Evolutionary conservation across 2,888 invertebrate genomes (phyloP).

Genomic region (Acleris cristana): DNA sequence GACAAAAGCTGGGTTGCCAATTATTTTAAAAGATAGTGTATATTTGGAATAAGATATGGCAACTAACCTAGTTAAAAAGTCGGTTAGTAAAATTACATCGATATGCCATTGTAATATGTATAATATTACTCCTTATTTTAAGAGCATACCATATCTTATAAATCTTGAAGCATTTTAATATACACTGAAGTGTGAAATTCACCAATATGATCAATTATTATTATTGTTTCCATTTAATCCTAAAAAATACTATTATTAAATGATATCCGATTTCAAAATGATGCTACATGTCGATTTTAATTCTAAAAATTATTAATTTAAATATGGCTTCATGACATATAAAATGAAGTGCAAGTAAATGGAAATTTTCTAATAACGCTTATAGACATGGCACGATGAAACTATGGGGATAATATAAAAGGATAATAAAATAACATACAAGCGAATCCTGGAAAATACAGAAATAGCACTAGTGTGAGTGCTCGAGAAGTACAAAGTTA

Average conservation of each 20-base stretch:
- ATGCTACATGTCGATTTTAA: neutral
- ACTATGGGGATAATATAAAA: constrained; percentile 38
- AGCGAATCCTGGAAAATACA: constrained; percentile 33
- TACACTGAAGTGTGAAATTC: neutral
- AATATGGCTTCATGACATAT: neutral
- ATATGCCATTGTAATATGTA: constrained; percentile 59
- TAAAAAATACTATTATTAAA: constrained; percentile 5
- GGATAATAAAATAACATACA: constrained; percentile 33
- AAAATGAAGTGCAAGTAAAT: neutral
- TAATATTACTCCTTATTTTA: constrained; percentile 47
- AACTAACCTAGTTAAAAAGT: constrained; percentile 19
- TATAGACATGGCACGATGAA: constrained; percentile 48
- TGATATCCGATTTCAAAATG: constrained; percentile 5
- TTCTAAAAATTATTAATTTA: constrained; percentile 3
- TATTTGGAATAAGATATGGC: constrained; percentile 20
- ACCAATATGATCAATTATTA: too few relatives aligned
- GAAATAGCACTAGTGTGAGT: neutral
- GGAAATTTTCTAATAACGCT: constrained; percentile 38
- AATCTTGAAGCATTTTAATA: constrained; percentile 48
- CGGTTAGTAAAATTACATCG: constrained; percentile 46
- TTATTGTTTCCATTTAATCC: constrained; percentile 1
- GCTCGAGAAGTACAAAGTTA: neutral
- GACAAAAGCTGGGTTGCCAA: constrained; percentile 25
- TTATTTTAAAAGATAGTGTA: constrained; percentile 14
- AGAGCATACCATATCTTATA: constrained; percentile 30